Evolutionary conservation across 2,797 vertebrate species (phyloP), one percentile per base, ranked within the genome.

Genomic region (Hyperoplus lanceolatus): DNA sequence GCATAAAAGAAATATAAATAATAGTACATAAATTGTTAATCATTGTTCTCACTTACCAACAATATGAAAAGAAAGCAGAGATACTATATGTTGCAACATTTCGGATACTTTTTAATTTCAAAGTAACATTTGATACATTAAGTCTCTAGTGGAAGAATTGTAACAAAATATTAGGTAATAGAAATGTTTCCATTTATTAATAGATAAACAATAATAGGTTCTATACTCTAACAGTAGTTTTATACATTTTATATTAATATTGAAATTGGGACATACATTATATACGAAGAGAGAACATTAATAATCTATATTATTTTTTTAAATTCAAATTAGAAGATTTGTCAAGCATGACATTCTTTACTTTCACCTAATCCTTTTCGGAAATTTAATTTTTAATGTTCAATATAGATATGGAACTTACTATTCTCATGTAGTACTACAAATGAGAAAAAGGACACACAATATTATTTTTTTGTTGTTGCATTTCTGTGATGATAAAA

Each of bases 401-500:
- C 29, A 29, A 29, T 29, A 29, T 29, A 29, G 29, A 29, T 29
- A 29, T 29, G 29, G 29, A 29, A 29, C 29, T 29, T 29, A 57
- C 18, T 4, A 6, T 59, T 13, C 2, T 3, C 18, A 5, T 48
- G 36, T 15, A 53, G 46, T 46, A 29, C 29, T 29, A 29, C 29
- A 29, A 29, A 29, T 29, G 29, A 29, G 29, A 29, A 29, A 29
- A 29, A 29, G 29, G 29, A 29, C 15, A 14, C 2, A 51, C 75
- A 69, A 11, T 53, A 43, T 53, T 5, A 62, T 58, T 63, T 29
- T n/a, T 56, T 21, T 4, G 4, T 67, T 29, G 45, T 7, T 6
- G 15, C 39, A 55, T 68, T 42, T 75, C 0, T 83, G 49, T 54
- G 3, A 50, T 39, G 6, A 59, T 61, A 45, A 50, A 68, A 63